Evolutionary conservation across 2,797 vertebrate genomes (phyloP), one percentile per base, ranked within the genome.

Genomic region (Lacerta agilis): DNA sequence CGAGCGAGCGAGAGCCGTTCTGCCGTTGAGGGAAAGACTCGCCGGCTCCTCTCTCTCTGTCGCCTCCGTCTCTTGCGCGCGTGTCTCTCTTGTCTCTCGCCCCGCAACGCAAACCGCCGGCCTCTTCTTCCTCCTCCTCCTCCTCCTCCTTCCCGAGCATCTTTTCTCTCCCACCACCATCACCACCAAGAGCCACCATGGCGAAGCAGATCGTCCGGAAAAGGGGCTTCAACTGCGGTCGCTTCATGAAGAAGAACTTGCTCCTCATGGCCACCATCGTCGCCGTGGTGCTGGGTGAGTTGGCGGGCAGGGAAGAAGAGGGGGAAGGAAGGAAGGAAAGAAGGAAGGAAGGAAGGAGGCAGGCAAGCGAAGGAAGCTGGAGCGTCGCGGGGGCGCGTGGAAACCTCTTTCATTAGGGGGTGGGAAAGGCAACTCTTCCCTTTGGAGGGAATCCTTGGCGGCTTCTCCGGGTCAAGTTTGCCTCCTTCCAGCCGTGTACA

Each of bases 211-310:
- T 78, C 90, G 91, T 89, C 85, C 89, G 78, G 93, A 97, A 96
- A 83, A 86, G 76, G 83, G 94, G 96, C 76, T 92, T 95, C 90
- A 95, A 97, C 95, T 96, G 97, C 86, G 97, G 93, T 89, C 95
- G 96, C 92, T 96, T 97, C 89, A 91, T 98, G 94, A 97, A 89
- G 97, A 98, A 94, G 90, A 98, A 99, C 89, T 98, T 98, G 98
- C 97, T 99, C 4, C 98, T 99, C 33, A 96, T 99, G 36, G 97
- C 97, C 95, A 99, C 98, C 17, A 93, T 99, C 88, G 79, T 95
- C 1, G 97, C 98, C 1, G 98, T 99, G 95, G 85, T 98, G 85
- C 92, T 98, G 91, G 98, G 98, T 99, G 97, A 96, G 97, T 88
- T 9, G 20, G 55, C 1, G 23, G 66, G 9, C 79, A 36, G 69